Evolutionary conservation across 2,888 invertebrate genomes (phyloP), one percentile per base, ranked within the genome.

Genomic region (Drosophila robusta): DNA sequence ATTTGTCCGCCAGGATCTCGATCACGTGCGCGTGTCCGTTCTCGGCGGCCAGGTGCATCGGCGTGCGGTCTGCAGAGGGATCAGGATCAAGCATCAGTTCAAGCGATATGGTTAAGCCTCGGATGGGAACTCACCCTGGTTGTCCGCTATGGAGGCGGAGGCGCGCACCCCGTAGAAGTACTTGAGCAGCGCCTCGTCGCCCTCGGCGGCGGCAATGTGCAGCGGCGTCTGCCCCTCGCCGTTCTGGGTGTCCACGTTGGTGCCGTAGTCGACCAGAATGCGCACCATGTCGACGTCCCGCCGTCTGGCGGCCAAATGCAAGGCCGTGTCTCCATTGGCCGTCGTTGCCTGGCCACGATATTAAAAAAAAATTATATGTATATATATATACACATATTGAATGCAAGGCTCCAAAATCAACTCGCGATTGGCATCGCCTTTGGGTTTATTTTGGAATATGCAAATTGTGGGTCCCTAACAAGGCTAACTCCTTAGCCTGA

Each of bases 11-110:
- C 54, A 99, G 93, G 5, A 98, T 94, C 92, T 99, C 99, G 68
- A 99, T 99, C 87, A 99, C 96, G 56, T 95, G 95, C 1, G 99
- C 99, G 91, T 99, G 98, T 0, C 99, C 99, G 89, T 97, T 96
- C 93, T 99, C 99, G 0, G 99, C 99, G 12, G 99, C 99, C 89
- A 99, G 93, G 92, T 99, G 99, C 94, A 99, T 97, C 0, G 99
- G 98, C 2, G 98, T 98, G 47, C 99, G 95, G 93, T 99, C 99
- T 94, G 92, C 0, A 39, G 3, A 1, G 2, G n/a, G n/a, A n/a
- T n/a, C n/a, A n/a, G n/a, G n/a, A n/a, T n/a, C n/a, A n/a, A n/a
- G n/a, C n/a, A n/a, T n/a, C n/a, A n/a, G n/a, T n/a, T n/a, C n/a
- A n/a, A n/a, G n/a, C n/a, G n/a, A n/a, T n/a, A n/a, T n/a, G n/a